Conservation (phyloP, 2,797 vertebrate species). For the Phylloscopus collybita region DNA sequence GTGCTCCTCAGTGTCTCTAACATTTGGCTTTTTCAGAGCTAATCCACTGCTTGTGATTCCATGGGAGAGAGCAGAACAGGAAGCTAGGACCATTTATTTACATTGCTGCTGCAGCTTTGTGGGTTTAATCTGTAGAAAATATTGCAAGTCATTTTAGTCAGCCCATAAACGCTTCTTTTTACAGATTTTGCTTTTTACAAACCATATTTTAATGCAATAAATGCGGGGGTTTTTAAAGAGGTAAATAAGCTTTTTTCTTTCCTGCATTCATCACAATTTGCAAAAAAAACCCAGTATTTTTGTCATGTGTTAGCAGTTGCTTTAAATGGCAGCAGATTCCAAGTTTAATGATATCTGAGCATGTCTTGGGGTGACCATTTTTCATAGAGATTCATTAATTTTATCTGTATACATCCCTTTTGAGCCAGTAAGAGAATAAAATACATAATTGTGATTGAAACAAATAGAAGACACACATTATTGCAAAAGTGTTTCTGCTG, state of each 20-base stretch:
- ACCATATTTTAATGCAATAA: neutral
- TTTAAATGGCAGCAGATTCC: neutral
- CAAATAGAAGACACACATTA: neutral
- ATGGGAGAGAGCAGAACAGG: neutral
- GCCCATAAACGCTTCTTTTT: neutral
- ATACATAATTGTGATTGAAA: neutral
- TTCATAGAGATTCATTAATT: neutral
- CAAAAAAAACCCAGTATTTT: neutral
- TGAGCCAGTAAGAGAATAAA: neutral
- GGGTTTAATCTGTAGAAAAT: constrained; percentile 1
- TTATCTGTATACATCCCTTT: neutral
- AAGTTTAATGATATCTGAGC: neutral
- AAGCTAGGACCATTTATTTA: neutral
- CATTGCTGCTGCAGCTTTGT: neutral
- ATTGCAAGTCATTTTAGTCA: constrained; percentile 10
- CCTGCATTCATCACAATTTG: neutral
- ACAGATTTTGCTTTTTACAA: neutral
- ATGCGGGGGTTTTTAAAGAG: neutral
- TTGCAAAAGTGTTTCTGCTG: neutral
- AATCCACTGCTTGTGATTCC: neutral
- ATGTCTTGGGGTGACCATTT: neutral
- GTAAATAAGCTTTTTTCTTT: neutral
- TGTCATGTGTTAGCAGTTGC: neutral
- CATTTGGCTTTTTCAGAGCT: neutral
- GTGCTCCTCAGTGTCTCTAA: neutral